Evolutionary conservation across 2,113 vertebrate genomes (phyloP), one percentile per base, ranked within the genome.

Genomic region (Leiothrix lutea): DNA sequence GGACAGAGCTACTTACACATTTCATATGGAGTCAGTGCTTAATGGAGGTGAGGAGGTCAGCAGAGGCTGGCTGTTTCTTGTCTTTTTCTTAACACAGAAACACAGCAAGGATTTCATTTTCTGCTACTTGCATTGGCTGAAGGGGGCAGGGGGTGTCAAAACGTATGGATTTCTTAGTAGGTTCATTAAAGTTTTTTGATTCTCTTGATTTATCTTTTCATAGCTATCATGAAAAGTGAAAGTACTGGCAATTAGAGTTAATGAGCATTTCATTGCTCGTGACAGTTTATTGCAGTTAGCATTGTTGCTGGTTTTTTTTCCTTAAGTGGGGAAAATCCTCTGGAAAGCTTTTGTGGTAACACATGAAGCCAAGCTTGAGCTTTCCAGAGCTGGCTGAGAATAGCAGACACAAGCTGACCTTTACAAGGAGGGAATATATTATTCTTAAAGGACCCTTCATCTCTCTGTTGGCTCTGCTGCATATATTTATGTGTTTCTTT

Each of bases 211-310:
- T 97, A 97, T 97, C 44, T 67, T 92, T 96, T 95, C 21, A 69
- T 96, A 92, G 92, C 67, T 90, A 79, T 91, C 86, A 96, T 92
- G 90, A 96, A 96, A 92, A 96, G 50, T 96, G 96, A 95, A 97
- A 95, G 75, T 94, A n/a, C 92, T 96, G 94, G 83, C 93, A 97
- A 81, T 98, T 94, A 93, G 94, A 97, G 91, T 96, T 97, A 98
- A 98, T 97, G 95, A 97, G 84, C 65, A 31, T 96, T 97, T 98
- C 96, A 97, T 96, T 96, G 94, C 86, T 97, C 25, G 4, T 96
- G 94, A 96, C 71, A 94, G 80, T 94, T 97, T 96, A 90, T 93
- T 97, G 96, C 86, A 96, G 96, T 97, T 98, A 97, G 72, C 64
- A 95, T 80, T 60, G 28, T 95, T 90, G 23, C 51, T 96, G 51